A percentile compares a stretch with the other conserved stretches of the same genome.
phyloP scores from a whole-genome alignment of 2,113 vertebrate species.

The Illadopsis cleaveri region DNA sequence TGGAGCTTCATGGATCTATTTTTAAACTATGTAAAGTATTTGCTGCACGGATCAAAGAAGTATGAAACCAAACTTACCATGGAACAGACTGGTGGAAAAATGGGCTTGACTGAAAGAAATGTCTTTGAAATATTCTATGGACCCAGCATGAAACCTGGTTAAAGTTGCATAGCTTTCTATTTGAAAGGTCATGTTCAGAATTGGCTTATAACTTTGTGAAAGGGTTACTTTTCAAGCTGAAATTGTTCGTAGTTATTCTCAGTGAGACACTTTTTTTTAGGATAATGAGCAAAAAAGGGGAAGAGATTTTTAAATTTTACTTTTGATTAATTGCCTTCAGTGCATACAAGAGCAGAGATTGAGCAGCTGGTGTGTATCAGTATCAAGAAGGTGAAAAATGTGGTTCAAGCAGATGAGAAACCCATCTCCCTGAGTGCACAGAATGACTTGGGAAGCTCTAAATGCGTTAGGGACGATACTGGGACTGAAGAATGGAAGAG shows the following conservation, averaged over 20 bases:
- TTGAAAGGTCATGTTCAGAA: conserved; percentile 48
- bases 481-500: not conserved
- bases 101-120: conserved; percentile 33
- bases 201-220: conserved; percentile 25
- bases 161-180: conserved; percentile 54
- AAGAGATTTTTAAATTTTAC: conserved; percentile 25
- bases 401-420: not conserved
- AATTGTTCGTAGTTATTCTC: conserved; percentile 40
- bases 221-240: conserved; percentile 34
- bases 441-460: not conserved
- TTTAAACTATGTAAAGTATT: conserved; percentile 68
- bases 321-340: conserved; percentile 54
- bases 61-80: conserved; percentile 26
- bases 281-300: conserved; percentile 27
- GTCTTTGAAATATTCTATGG: conserved; percentile 50
- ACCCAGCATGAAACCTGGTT: conserved; percentile 53
- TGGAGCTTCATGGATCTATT: conserved; percentile 3
- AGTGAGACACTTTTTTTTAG: not conserved
- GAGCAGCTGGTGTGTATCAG: not conserved
- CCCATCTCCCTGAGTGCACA: not conserved
- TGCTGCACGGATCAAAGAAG: conserved; percentile 7
- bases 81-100: conserved; percentile 7
- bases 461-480: not conserved
- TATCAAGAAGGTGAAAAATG: conserved; percentile 25
- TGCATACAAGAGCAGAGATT: not conserved